phyloP scores from a whole-genome alignment of 2,888 invertebrate genomes.

The Scelioninae gen. 1 region DNA sequence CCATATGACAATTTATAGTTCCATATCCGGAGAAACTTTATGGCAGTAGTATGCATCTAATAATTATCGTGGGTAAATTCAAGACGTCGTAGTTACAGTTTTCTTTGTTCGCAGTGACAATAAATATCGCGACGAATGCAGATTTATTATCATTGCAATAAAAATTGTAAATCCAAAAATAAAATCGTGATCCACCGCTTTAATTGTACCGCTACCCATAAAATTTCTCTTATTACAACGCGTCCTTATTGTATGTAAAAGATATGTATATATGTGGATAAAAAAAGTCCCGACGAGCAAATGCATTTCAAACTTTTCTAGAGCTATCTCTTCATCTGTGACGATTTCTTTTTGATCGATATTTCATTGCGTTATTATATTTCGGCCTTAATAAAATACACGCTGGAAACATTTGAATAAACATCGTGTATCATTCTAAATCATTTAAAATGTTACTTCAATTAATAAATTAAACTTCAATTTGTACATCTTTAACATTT shows the following conservation, averaged over 20 bases:
- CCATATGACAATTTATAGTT: conserved; percentile 10
- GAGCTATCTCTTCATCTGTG: conserved; percentile 11
- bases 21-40: conserved; percentile 35
- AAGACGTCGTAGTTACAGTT: conserved; percentile 3
- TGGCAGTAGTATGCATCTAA: conserved; percentile 21
- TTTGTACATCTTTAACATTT: no score
- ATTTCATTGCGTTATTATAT: conserved; percentile 8
- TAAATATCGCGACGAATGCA: conserved; percentile 44
- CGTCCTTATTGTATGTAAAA: conserved; percentile 55
- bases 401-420: no score
- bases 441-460: no score
- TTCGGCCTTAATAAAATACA: no score
- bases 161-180: conserved; percentile 46
- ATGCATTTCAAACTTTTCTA: neutral
- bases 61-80: conserved; percentile 20
- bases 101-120: conserved; percentile 42
- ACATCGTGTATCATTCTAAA: neutral
- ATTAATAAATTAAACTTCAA: no score
- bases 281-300: conserved; percentile 1
- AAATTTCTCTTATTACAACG: conserved; percentile 49
- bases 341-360: conserved; percentile 15
- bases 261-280: conserved; percentile 17
- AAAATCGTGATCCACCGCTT: conserved; percentile 34
- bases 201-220: conserved; percentile 56
- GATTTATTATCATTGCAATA: conserved; percentile 31